Evolutionary conservation across 2,113 vertebrate species (phyloP).

Genomic region (Puntigrus tetrazona): DNA sequence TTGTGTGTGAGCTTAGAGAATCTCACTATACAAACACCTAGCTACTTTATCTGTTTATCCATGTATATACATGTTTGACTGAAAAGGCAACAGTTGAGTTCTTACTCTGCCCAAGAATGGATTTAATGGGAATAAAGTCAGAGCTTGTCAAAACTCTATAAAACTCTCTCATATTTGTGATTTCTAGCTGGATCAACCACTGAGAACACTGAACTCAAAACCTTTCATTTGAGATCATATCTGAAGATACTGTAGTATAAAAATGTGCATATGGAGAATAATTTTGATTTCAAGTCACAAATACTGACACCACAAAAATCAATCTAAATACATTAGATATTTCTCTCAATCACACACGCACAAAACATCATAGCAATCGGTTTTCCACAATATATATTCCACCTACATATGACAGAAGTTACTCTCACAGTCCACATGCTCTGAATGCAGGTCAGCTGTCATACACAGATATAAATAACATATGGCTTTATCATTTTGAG

Average conservation of each 20-base stretch:
- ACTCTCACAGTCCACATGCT: not conserved
- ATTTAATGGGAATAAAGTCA: not conserved
- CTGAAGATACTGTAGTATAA: not conserved
- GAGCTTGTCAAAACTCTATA: not conserved
- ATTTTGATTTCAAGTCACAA: too few species aligned
- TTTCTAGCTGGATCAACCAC: too few species aligned
- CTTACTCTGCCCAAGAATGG: not conserved
- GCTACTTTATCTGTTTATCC: not conserved
- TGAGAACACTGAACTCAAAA: not conserved
- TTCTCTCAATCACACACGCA: not conserved
- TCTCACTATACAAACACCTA: not conserved
- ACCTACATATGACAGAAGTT: not conserved
- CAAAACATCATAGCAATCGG: not conserved
- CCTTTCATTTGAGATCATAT: not conserved
- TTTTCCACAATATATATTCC: not conserved
- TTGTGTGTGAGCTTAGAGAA: not conserved
- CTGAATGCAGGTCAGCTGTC: not conserved
- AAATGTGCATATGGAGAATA: not conserved
- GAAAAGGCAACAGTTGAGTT: not conserved
- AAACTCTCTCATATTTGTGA: too few species aligned
- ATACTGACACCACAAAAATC: too few species aligned
- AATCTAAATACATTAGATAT: too few species aligned
- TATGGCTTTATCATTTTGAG: not conserved
- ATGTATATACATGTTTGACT: not conserved
- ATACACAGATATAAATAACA: constrained; percentile 13